Base-by-base conservation (phyloP, 1,140 invertebrate species). In the Drosophila setifemur region DNA sequence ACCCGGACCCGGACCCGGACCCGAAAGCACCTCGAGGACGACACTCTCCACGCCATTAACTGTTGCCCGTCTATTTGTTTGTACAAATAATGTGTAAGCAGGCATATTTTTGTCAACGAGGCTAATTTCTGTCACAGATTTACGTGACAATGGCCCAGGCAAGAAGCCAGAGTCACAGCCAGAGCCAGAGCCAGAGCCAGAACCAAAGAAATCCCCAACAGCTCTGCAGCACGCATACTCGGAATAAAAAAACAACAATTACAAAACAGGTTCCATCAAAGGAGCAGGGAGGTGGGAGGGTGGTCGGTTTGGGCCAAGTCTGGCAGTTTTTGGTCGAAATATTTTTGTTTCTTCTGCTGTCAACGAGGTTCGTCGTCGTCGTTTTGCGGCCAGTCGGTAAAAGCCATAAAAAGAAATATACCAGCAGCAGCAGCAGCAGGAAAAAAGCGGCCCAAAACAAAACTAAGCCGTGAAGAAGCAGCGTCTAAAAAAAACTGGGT, bases 11-110 rank as follows among this genome's bases (percentile, higher is more conserved):
- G 1, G n/a, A 35, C 29, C 16, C 28, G n/a, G 18, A 4, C 25
- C 23, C 14, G 1, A 8, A 4, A 28, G 57, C 49, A 54, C 43
- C 21, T 33, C 42, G 23, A 25, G 55, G 42, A 64, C 57, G 33
- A 64, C 61, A 64, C 61, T 64, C 61, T 64, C 26, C 58, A 31
- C 42, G 61, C 61, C 61, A 64, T 64, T 64, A 79, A 72, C 70
- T 63, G 74, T 78, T 53, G 70, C 53, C 69, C 63, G 64, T 75
- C 81, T 75, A 85, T 69, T 72, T 85, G 75, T 81, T 81, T 81
- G 67, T 86, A 79, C 73, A 85, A 86, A 86, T 85, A 86, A 86
- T 86, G 81, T 85, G 81, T 86, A 85, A 85, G 81, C 81, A 79
- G 81, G 75, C 81, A 86, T 85, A 86, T 86, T 86, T 85, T 85